Percentiles rank a stretch among this genome's conserved stretches.
Evolutionary conservation across 2,113 vertebrate species (phyloP).

Genomic region (Tachycineta bicolor): DNA sequence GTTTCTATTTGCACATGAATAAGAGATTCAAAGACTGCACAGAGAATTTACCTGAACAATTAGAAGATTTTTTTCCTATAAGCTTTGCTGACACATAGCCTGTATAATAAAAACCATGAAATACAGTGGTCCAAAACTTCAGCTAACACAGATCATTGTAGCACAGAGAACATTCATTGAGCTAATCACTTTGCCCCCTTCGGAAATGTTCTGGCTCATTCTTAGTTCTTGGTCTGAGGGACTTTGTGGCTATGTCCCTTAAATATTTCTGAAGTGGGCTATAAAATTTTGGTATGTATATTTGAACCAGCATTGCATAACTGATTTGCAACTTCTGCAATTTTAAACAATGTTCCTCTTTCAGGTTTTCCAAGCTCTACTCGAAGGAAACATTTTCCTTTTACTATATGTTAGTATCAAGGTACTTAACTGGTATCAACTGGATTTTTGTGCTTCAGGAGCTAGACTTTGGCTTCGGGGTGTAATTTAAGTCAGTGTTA

Average conservation of each 20-base stretch:
- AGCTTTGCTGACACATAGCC: not conserved
- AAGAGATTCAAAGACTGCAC: not conserved
- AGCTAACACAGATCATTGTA: not conserved
- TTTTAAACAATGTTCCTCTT: conserved; percentile 10
- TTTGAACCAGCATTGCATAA: not conserved
- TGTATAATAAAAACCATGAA: not conserved
- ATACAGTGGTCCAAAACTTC: not conserved
- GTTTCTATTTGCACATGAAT: not conserved
- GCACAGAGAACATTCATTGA: not conserved
- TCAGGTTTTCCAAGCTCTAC: not conserved
- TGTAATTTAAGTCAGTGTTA: not conserved
- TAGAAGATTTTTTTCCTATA: not conserved
- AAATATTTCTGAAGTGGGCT: not conserved
- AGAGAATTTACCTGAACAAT: not conserved
- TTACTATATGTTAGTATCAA: not conserved
- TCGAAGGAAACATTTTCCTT: conserved; percentile 32
- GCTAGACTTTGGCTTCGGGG: not conserved
- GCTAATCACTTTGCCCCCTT: not conserved
- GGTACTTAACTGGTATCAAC: not conserved
- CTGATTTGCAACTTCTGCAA: conserved; percentile 9
- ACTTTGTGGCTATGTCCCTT: not conserved
- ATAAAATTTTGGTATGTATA: not conserved
- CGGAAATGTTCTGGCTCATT: not conserved
- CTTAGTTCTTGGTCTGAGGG: not conserved
- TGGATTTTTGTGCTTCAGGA: not conserved